Percentiles rank a stretch among this genome's conserved stretches.
These are phyloP conservation scores for Lasiurus borealis DNA, from an alignment of 2,113 vertebrate species.

Conservation along the genomic window DNA sequence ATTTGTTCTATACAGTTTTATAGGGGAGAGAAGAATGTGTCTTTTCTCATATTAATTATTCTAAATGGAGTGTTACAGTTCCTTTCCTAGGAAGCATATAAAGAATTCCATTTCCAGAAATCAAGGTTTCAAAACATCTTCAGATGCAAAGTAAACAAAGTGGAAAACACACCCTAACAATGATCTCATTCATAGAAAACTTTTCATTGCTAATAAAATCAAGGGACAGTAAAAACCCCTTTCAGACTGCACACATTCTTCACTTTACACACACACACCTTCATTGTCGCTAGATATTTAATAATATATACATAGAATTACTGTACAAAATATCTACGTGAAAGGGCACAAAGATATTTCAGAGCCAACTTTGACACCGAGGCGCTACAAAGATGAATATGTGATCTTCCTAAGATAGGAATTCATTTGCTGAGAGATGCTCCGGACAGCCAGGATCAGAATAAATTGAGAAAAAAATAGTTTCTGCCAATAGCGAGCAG, in stretches of 20 bases:
- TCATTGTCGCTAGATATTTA: background rate
- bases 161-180: constrained; percentile 57
- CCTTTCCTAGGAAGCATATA: constrained; percentile 38
- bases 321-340: background rate
- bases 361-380: constrained; percentile 33
- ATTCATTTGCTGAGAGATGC: constrained; percentile 44
- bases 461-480: constrained; percentile 40
- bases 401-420: constrained; percentile 1
- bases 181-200: constrained; percentile 53
- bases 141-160: constrained; percentile 63
- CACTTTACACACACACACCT: background rate
- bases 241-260: background rate
- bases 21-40: background rate
- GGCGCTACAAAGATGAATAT: background rate
- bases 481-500: constrained; percentile 54
- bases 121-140: constrained; percentile 63
- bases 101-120: constrained; percentile 60
- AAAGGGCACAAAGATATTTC: constrained; percentile 1
- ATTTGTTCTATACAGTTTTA: background rate
- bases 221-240: constrained; percentile 17
- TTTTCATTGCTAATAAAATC: constrained; percentile 46
- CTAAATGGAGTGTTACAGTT: constrained; percentile 32
- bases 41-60: constrained; percentile 46
- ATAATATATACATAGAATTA: background rate
- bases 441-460: constrained; percentile 50